These are phyloP conservation scores for Gordius sp. DNA, from an alignment of 2,888 invertebrate species.

Conservation along the genomic window DNA sequence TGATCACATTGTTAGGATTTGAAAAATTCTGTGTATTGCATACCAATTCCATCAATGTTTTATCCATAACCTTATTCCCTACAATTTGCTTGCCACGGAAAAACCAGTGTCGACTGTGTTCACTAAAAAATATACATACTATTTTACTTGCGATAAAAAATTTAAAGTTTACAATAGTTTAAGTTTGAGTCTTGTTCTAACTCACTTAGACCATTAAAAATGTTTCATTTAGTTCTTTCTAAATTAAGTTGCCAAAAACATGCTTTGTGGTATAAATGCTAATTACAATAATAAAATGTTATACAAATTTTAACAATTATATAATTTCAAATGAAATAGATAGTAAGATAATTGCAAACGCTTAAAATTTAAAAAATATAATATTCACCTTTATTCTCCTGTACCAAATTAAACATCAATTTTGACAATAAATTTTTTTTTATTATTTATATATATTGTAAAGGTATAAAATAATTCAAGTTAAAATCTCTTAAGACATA, in stretches of 20 bases:
- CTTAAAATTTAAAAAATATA: not conserved
- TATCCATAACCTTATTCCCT: conserved; percentile 47
- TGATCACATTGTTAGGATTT: conserved; percentile 75
- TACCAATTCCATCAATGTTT: conserved; percentile 69
- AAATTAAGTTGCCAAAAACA: too few relatives aligned
- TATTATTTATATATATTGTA: not conserved
- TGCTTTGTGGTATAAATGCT: too few relatives aligned
- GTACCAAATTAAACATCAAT: not conserved
- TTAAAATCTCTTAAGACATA: not conserved
- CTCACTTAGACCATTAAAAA: too few relatives aligned
- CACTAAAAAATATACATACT: conserved; percentile 33
- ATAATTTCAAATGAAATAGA: too few relatives aligned
- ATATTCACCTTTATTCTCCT: not conserved
- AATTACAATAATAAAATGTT: too few relatives aligned
- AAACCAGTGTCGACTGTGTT: conserved; percentile 95
- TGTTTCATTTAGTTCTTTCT: too few relatives aligned
- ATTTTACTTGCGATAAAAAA: not conserved
- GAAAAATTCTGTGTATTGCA: conserved; percentile 56
- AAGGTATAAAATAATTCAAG: not conserved
- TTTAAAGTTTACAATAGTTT: conserved; percentile 16
- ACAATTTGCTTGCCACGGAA: conserved; percentile 54
- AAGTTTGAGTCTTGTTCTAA: too few relatives aligned
- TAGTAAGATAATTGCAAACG: too few relatives aligned
- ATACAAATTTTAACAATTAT: too few relatives aligned
- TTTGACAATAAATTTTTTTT: not conserved